Evolutionary conservation across 2,888 invertebrate genomes (phyloP), one percentile per base, ranked within the genome.

Genomic region (Harmothoe impar): DNA sequence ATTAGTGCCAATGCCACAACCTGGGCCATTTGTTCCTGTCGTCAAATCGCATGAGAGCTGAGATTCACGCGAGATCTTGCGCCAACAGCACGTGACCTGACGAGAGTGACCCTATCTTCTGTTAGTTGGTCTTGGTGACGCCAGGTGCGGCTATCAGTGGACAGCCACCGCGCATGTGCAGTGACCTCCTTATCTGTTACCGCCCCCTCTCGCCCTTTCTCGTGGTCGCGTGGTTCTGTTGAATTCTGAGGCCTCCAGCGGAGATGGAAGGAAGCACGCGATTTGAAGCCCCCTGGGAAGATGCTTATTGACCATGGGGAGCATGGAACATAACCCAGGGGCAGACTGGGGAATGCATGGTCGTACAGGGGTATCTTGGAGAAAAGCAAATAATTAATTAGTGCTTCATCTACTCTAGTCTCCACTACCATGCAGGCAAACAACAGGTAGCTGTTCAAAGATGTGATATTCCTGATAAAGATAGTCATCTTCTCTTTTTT

Each of bases 101-200:
- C 62, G 31, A 29, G 12, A n/a, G 29, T 7, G n/a, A 29, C 29
- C 3, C 72, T 29, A 72, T 29, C 72, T 29, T 29, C 29, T 5
- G 0, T 25, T 5, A 15, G 72, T 72, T 72, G n/a, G 29, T 23
- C 25, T 25, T 3, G 20, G 25, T 29, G 72, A 25, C 72, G 31
- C 72, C 29, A 72, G 72, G 72, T 72, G 72, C 3, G 15, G 72
- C 72, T 72, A 29, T 72, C 72, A 72, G 29, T 72, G 25, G 31
- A 29, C 72, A 29, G 72, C 43, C 43, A 62, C 72, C 3, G 72
- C 29, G 72, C 29, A 25, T 72, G 72, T 25, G 25, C 72, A 15
- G 5, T 25, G 72, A 25, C 72, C 29, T 29, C 15, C 72, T 72
- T 72, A 72, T 72, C 72, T 12, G n/a, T 72, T 15, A 72, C 62